phyloP scores from a whole-genome alignment of 1,140 invertebrate species.

The Bombus pyrosoma region DNA sequence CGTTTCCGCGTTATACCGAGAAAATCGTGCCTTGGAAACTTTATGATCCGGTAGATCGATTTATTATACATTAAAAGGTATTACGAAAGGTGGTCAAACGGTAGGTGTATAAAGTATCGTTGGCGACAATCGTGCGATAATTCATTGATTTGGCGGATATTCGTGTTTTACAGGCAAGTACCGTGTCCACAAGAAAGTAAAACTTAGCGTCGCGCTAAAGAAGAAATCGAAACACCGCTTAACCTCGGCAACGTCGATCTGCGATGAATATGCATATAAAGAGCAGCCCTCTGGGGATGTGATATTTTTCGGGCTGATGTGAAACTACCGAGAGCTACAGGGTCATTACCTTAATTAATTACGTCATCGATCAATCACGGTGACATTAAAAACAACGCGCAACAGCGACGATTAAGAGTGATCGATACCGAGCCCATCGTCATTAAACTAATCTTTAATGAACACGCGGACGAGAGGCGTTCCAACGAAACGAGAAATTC shows the following conservation, averaged over 20 bases:
- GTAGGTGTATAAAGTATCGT: neutral
- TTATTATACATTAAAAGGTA: neutral
- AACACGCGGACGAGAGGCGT: constrained; percentile 3
- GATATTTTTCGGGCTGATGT: neutral
- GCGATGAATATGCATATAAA: no score
- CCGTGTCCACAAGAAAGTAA: neutral
- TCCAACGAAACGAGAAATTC: no score
- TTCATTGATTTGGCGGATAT: neutral
- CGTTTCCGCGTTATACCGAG: neutral
- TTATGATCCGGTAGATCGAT: neutral
- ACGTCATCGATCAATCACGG: constrained; percentile 39
- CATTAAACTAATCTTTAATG: constrained; percentile 33
- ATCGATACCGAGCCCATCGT: constrained; percentile 11
- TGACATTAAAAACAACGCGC: constrained; percentile 30
- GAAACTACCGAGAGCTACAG: neutral
- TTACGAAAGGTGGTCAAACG: no score
- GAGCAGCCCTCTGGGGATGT: neutral
- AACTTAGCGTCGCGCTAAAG: neutral
- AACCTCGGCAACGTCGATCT: neutral
- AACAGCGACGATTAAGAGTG: constrained; percentile 29
- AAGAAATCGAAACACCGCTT: neutral
- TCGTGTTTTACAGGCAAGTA: no score
- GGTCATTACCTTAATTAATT: constrained; percentile 47
- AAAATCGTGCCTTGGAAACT: neutral
- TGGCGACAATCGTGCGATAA: neutral